Evolutionary conservation across 2,888 invertebrate genomes (phyloP), one percentile per base, ranked within the genome.

Genomic region (Microplitis manilae): DNA sequence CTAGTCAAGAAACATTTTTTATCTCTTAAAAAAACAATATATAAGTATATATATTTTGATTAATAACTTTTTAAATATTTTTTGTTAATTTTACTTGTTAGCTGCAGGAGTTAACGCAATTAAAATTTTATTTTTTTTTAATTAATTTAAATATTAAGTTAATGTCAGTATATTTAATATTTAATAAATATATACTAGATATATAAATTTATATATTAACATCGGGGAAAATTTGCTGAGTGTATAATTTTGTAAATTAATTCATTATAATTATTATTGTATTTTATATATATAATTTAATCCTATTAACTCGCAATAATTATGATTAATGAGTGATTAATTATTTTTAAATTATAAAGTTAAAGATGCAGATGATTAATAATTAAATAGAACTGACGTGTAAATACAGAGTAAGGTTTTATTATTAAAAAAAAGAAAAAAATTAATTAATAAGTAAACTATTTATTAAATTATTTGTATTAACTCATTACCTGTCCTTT

Each of bases 1-100:
- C 88, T 88, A 88, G 88, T 88, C 88, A 88, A 87, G 87, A 88
- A 88, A 86, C 82, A 80, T 85, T 82, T 76, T 71, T 78, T 59
- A 76, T 74, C 68, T 72, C 73, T 70, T 72, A 70, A 74, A 62
- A 79, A 76, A 68, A 68, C 50, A 67, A 73, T 69, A 68, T 61
- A 60, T 68, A 64, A 71, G 70, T 67, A 69, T 60, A 50, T 50
- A 38, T 69, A 20, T 41, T 38, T 62, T 40, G 71, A n/a, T 62
- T 15, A 67, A 75, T 61, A 73, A 30, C 40, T 71, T 39, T 40
- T 30, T 64, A 68, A 71, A 59, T 75, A 68, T 79, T 77, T 73
- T 79, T 79, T 79, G 72, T 81, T 81, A 79, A 80, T 75, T 30
- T 30, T 82, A 81, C 79, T 82, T 79, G 80, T 82, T 77, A 79